Conservation (phyloP, 2,888 invertebrate genomes). For the Lepidonotus clava region DNA sequence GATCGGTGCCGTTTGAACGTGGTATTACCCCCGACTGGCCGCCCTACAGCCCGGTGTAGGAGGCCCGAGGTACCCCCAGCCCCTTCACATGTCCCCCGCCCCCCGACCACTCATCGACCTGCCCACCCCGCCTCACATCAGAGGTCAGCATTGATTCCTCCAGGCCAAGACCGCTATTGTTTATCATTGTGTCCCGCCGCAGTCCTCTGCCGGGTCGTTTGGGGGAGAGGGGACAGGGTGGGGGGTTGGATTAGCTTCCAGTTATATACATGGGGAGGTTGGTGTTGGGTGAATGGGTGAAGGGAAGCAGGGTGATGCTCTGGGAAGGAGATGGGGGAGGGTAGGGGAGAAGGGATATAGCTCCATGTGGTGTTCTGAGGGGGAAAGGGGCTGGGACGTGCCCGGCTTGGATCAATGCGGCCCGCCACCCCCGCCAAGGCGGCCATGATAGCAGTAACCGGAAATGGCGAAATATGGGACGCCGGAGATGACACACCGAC, state of each 20-base stretch:
- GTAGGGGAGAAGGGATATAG: neutral
- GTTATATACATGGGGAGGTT: too few relatives aligned
- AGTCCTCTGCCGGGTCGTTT: neutral
- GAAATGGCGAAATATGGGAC: too few relatives aligned
- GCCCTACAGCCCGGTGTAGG: too few relatives aligned
- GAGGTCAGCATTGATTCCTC: neutral
- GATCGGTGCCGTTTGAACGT: neutral
- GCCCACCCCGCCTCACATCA: neutral
- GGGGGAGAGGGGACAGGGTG: neutral
- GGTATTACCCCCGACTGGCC: neutral
- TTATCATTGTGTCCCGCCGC: neutral
- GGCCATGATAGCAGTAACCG: too few relatives aligned
- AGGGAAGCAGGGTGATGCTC: neutral
- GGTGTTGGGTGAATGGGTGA: neutral
- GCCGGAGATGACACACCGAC: too few relatives aligned
- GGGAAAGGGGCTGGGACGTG: too few relatives aligned
- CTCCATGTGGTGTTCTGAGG: too few relatives aligned
- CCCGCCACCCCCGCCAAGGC: too few relatives aligned
- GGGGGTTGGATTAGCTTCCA: too few relatives aligned
- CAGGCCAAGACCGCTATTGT: neutral
- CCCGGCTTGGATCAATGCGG: too few relatives aligned
- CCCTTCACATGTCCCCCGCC: too few relatives aligned
- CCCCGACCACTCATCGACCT: conserved; percentile 9
- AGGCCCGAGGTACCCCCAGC: too few relatives aligned
- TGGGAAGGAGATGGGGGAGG: neutral